Evolutionary conservation across 30 jellyfish, hydroid and myxozoan genomes (phyloP).

Genomic region (Aurelia sp.): DNA sequence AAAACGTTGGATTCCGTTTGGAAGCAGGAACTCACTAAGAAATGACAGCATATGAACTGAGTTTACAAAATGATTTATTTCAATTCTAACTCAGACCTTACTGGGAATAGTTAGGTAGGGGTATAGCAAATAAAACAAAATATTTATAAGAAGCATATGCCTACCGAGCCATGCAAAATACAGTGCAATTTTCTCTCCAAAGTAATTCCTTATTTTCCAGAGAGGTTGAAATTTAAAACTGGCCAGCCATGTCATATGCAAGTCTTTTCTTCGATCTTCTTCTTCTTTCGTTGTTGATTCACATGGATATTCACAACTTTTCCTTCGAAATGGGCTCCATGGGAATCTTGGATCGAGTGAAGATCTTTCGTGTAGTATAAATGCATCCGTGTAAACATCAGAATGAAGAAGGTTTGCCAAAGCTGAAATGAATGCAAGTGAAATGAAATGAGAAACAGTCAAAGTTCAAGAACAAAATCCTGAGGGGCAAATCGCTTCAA

Average conservation of each 20-base stretch:
- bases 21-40: too few relatives aligned
- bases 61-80: too few relatives aligned
- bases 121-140: neutral
- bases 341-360: conserved; percentile 73
- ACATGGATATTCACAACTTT: conserved; percentile 22
- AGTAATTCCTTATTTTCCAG: conserved; percentile 88
- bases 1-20: too few relatives aligned
- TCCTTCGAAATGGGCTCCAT: conserved; percentile 15
- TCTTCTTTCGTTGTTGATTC: conserved; percentile 1
- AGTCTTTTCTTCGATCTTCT: conserved; percentile 74
- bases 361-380: conserved; percentile 90
- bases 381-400: conserved; percentile 89
- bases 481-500: too few relatives aligned
- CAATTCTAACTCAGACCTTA: too few relatives aligned
- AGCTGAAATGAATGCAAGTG: conserved; percentile 34
- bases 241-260: conserved; percentile 89
- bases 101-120: too few relatives aligned
- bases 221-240: conserved; percentile 88
- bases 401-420: conserved; percentile 77
- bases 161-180: conserved; percentile 97
- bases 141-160: neutral
- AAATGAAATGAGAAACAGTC: too few relatives aligned
- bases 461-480: too few relatives aligned
- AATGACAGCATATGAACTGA: too few relatives aligned
- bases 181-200: conserved; percentile 92